These are phyloP conservation scores for Passerculus sandwichensis DNA, from an alignment of 2,797 vertebrate genomes.

Conservation along the genomic window DNA sequence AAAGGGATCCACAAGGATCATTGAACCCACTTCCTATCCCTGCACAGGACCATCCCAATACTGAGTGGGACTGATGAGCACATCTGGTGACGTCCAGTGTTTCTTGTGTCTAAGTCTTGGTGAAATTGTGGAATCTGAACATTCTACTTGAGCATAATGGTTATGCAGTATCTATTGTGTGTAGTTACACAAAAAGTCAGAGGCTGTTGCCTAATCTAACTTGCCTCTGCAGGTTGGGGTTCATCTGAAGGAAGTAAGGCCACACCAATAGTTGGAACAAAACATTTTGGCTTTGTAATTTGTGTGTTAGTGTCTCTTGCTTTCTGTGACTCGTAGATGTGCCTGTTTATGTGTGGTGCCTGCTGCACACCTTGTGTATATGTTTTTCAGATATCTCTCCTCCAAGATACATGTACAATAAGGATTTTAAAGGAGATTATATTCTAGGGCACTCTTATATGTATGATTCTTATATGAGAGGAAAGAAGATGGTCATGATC, in stretches of 20 bases:
- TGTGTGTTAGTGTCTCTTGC: neutral
- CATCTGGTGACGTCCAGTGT: neutral
- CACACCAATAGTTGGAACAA: neutral
- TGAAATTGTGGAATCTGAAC: neutral
- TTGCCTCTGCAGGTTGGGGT: neutral
- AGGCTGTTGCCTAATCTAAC: neutral
- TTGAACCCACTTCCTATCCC: neutral
- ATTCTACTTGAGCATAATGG: rapidly evolving
- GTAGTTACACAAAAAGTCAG: neutral
- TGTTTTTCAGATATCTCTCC: neutral
- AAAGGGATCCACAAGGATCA: neutral
- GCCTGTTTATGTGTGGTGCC: rapidly evolving
- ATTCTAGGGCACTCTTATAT: rapidly evolving
- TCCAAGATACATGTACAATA: neutral
- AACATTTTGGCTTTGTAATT: neutral
- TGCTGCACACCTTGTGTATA: neutral
- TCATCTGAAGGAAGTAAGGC: neutral
- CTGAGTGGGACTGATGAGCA: neutral
- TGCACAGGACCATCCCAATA: neutral
- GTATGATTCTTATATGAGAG: neutral
- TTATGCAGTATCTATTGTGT: neutral
- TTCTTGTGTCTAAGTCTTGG: neutral
- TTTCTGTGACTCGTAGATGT: neutral
- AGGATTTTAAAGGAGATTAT: neutral
- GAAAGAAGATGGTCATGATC: rapidly evolving